These are phyloP conservation scores for Agrotis clavis DNA, from an alignment of 2,888 invertebrate genomes.

Conservation along the genomic window DNA sequence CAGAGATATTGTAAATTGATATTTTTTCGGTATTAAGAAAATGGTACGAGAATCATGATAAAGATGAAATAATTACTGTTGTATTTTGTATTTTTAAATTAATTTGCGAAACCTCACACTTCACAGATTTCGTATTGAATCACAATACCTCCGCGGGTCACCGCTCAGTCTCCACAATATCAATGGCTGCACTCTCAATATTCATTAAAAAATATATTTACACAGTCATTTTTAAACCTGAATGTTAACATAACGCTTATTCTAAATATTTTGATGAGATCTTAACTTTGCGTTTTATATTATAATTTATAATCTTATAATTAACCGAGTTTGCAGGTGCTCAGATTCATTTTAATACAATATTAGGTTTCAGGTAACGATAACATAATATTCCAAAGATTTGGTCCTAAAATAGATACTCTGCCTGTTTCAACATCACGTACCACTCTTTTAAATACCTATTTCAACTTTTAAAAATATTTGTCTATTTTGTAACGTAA, in stretches of 20 bases:
- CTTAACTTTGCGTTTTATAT: constrained; percentile 60
- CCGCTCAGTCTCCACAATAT: constrained; percentile 13
- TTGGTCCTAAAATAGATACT: constrained; percentile 28
- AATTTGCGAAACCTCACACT: background rate
- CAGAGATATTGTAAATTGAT: background rate
- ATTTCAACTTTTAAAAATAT: constrained; percentile 1
- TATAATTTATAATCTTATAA: constrained; percentile 40
- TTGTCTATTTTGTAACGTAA: constrained; percentile 8
- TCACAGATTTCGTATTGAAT: background rate
- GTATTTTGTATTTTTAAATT: background rate
- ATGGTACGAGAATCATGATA: no score
- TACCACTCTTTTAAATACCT: constrained; percentile 20
- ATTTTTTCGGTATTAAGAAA: no score
- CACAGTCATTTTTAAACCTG: constrained; percentile 21
- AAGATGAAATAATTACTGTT: background rate
- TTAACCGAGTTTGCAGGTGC: constrained; percentile 34
- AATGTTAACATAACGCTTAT: constrained; percentile 53
- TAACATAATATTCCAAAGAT: constrained; percentile 17
- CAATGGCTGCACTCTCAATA: constrained; percentile 39
- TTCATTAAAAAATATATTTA: constrained; percentile 18
- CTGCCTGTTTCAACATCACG: constrained; percentile 12
- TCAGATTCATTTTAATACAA: constrained; percentile 47
- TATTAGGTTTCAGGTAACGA: constrained; percentile 31
- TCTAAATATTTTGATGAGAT: constrained; percentile 65
- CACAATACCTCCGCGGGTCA: background rate